These are phyloP conservation scores for Prochilodus magdalenae DNA, from an alignment of 2,113 vertebrate genomes.

Conservation along the genomic window DNA sequence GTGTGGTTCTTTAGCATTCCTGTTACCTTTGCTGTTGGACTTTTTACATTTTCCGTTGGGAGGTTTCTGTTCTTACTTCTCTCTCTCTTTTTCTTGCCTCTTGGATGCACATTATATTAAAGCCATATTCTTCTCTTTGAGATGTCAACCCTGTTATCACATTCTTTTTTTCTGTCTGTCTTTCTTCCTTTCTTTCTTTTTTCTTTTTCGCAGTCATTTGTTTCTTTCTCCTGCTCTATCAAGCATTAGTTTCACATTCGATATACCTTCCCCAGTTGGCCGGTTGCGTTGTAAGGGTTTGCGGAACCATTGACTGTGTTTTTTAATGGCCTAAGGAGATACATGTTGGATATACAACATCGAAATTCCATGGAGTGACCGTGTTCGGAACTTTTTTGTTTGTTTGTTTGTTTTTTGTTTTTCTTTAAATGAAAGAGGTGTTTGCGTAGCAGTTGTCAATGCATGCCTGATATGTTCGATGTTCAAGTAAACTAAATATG, in stretches of 20 bases:
- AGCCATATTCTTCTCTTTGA: conserved; percentile 76
- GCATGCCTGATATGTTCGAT: conserved; percentile 83
- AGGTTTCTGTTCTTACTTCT: conserved; percentile 66
- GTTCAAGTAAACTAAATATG: conserved; percentile 68
- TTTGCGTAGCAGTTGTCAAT: conserved; percentile 73
- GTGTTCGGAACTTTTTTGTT: conserved; percentile 55
- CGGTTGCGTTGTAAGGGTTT: conserved; percentile 58
- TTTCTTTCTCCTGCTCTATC: conserved; percentile 26
- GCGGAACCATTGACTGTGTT: conserved; percentile 68
- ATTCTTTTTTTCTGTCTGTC: background rate
- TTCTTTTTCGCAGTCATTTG: conserved; percentile 20
- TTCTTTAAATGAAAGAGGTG: conserved; percentile 48
- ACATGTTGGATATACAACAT: conserved; percentile 33
- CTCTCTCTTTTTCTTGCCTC: conserved; percentile 71
- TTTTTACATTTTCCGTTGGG: conserved; percentile 54
- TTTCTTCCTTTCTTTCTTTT: conserved; percentile 9
- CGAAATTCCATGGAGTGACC: conserved; percentile 54
- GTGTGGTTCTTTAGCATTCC: conserved; percentile 78
- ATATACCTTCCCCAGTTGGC: conserved; percentile 32
- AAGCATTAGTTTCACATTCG: conserved; percentile 33
- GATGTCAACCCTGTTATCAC: conserved; percentile 29
- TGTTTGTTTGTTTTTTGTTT: too few relatives aligned
- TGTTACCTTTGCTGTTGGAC: conserved; percentile 66
- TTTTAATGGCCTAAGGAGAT: conserved; percentile 55
- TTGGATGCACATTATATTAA: conserved; percentile 79